Percentiles rank a stretch among this genome's conserved stretches.
Evolutionary conservation across 1,140 invertebrate genomes (phyloP).

Genomic region (Aphidius gifuensis): DNA sequence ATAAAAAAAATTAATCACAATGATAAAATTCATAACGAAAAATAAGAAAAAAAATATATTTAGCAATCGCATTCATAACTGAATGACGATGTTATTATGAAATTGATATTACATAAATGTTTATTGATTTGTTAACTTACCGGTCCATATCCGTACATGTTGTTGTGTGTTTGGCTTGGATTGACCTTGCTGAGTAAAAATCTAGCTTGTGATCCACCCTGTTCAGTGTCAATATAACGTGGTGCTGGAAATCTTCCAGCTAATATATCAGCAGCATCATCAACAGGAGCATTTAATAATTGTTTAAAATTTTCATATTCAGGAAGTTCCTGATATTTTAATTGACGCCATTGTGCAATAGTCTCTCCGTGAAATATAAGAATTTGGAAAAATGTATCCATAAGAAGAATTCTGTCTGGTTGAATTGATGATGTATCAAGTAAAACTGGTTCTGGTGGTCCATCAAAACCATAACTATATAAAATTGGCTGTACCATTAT

Average conservation of each 20-base stretch:
- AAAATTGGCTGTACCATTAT: constrained; percentile 99
- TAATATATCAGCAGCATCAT: constrained; percentile 96
- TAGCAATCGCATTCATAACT: constrained; percentile 16
- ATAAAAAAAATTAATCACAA: constrained; percentile 49
- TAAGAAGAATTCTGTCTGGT: constrained; percentile 93
- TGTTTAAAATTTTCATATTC: constrained; percentile 98
- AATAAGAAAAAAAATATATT: too few species aligned
- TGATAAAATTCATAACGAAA: too few species aligned
- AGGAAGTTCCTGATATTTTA: constrained; percentile 92
- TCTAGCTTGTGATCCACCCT: constrained; percentile 94
- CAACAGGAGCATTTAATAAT: constrained; percentile 90
- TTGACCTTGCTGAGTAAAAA: constrained; percentile 99
- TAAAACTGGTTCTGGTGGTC: constrained; percentile 95
- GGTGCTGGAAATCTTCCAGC: constrained; percentile 96
- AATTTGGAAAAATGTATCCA: constrained; percentile 99
- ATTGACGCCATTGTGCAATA: constrained; percentile 93
- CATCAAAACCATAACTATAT: constrained; percentile 97
- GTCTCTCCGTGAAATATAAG: constrained; percentile 99
- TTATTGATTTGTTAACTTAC: constrained; percentile 61
- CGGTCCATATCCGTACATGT: constrained; percentile 91
- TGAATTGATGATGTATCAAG: constrained; percentile 97
- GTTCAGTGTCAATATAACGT: constrained; percentile 97
- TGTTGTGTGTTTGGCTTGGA: constrained; percentile 99
- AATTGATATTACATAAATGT: constrained; percentile 30
- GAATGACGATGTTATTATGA: constrained; percentile 21